Evolutionary conservation across 2,797 vertebrate species (phyloP), one percentile per base, ranked within the genome.

Genomic region (Chelidonichthys spinosus): DNA sequence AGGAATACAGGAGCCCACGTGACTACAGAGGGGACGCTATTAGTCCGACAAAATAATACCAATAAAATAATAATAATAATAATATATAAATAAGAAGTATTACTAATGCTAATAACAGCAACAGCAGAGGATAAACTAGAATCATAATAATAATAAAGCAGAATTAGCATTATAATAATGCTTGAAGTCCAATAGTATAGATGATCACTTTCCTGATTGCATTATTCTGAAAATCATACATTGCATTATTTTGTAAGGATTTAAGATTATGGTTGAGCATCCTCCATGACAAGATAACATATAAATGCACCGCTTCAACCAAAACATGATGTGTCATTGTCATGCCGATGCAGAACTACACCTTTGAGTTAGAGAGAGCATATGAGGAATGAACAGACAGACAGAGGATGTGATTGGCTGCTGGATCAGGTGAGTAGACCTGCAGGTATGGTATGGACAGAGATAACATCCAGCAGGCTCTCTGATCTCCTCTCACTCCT

Each of bases 381-480:
- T 52, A 70, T 55, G 46, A 74, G 52, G 69, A 65, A 61, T 40
- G 55, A 60, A 56, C 58, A 72, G 64, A 66, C 72, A 74, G 44
- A 63, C n/a, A 63, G 35, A 63, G 73, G 71, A 63, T 7, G 6
- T 75, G 82, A 91, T 82, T 84, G 79, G 84, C 79, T 84, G 61
- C 59, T 76, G 58, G 64, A 50, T 88, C 72, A 69, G 82, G 79
- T 85, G 85, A 92, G 85, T 86, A 42, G 32, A 81, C 67, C 79
- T 83, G 70, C 83, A 88, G 85, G 74, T 87, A 86, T 74, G 79
- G 72, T 82, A 82, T 82, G 61, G 77, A 76, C 58, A 7, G 61
- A 87, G 92, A 94, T 94, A 94, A 92, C 75, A 92, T 91, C 71
- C 82, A 84, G 69, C 25, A 65, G 67, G 33, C 74, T 79, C 84